Conservation (phyloP, 2,797 vertebrate species). For the Phalanger gymnotis region DNA sequence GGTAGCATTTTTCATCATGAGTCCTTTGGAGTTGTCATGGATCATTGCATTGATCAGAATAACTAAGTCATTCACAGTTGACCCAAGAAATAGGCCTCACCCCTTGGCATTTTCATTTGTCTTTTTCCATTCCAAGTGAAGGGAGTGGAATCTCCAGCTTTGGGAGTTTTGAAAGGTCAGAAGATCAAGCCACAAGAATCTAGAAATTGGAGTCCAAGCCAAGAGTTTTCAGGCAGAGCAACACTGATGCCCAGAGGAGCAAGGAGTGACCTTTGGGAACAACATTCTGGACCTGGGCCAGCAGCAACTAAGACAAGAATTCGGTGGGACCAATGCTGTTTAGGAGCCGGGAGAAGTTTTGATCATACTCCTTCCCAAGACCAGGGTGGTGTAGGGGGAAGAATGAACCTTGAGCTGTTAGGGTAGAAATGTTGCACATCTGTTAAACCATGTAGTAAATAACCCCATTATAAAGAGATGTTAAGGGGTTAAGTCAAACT, state of each 20-base stretch:
- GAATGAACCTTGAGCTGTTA: not conserved
- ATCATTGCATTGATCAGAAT: not conserved
- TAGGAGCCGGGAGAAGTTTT: not conserved
- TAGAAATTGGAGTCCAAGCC: not conserved
- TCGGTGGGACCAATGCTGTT: not conserved
- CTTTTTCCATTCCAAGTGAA: not conserved
- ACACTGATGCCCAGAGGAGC: not conserved
- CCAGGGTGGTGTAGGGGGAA: not conserved
- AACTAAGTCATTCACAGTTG: not conserved
- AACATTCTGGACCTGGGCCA: not conserved
- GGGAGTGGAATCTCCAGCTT: not conserved
- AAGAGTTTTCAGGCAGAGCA: not conserved
- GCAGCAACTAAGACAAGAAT: not conserved
- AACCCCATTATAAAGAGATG: not conserved
- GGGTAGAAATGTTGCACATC: not conserved
- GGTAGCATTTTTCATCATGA: not conserved
- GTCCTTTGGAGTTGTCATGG: not conserved
- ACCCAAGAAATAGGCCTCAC: not conserved
- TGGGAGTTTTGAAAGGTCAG: not conserved
- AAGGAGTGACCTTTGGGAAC: not conserved
- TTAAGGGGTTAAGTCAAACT: not conserved
- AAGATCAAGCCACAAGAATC: not conserved
- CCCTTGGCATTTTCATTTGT: not conserved
- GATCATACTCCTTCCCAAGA: not conserved
- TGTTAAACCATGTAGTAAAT: not conserved